phyloP scores from a whole-genome alignment of 2,797 vertebrate genomes.

The Crocodylus rhombifer region DNA sequence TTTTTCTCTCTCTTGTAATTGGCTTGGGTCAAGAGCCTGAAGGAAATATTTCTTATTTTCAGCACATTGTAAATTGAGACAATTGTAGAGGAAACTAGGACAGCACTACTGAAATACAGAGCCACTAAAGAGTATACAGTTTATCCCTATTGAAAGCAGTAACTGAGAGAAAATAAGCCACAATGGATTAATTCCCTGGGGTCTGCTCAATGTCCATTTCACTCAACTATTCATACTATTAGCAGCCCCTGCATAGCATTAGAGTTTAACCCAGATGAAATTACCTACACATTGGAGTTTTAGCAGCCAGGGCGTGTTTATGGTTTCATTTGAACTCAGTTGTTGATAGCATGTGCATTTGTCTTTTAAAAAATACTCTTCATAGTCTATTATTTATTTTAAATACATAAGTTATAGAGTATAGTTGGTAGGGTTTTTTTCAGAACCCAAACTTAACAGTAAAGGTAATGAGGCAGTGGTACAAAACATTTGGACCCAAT shows the following conservation, averaged over 20 bases:
- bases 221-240: not conserved
- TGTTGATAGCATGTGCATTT: not conserved
- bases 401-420: not conserved
- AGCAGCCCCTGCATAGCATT: not conserved
- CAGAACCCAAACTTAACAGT: not conserved
- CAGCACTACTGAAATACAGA: not conserved
- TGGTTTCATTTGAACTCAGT: not conserved
- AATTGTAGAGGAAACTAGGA: not conserved
- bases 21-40: not conserved
- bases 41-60: not conserved
- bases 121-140: not conserved
- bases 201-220: not conserved
- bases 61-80: not conserved
- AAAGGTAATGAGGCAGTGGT: not conserved
- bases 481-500: not conserved
- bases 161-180: not conserved
- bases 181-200: not conserved
- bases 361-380: not conserved
- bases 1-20: not conserved
- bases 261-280: conserved; percentile 15
- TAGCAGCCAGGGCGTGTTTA: not conserved
- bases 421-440: not conserved
- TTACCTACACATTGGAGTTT: not conserved
- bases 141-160: not conserved
- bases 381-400: not conserved